A percentile compares a stretch with the other conserved stretches of the same genome.
Conservation (phyloP, 2,888 invertebrate species). For the Xiphydria camelus region DNA sequence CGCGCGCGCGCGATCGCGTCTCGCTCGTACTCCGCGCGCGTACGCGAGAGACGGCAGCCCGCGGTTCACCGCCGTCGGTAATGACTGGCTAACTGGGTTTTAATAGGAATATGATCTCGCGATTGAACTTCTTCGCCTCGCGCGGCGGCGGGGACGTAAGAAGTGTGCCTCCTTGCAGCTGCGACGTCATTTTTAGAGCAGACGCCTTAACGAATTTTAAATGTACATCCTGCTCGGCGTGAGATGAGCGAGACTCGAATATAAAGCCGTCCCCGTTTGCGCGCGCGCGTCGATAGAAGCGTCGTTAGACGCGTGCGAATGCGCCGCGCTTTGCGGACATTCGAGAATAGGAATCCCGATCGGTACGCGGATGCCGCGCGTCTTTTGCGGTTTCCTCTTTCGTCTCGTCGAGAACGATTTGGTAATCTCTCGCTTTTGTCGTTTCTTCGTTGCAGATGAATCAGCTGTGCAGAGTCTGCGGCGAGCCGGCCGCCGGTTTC, state of each 20-base stretch:
- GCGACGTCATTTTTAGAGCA: no score
- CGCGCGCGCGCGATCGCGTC: neutral
- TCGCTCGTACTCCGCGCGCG: neutral
- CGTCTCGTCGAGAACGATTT: neutral
- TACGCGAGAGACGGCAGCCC: constrained; percentile 19
- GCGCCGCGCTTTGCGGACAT: no score
- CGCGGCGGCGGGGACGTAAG: constrained; percentile 7
- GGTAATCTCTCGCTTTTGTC: no score
- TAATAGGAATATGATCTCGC: constrained; percentile 40
- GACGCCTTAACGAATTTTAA: no score
- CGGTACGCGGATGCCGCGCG: no score
- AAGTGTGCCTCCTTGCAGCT: neutral
- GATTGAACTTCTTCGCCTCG: constrained; percentile 23
- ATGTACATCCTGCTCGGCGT: no score
- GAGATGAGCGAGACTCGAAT: no score
- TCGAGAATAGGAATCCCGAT: no score
- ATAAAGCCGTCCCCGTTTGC: no score
- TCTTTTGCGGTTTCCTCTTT: no score
- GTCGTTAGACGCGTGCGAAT: no score
- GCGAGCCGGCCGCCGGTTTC: constrained; percentile 54
- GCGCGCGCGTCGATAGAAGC: no score
- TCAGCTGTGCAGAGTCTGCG: constrained; percentile 54
- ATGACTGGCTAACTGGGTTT: constrained; percentile 43
- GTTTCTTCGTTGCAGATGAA: constrained; percentile 48
- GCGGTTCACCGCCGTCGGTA: constrained; percentile 28